phyloP scores from a whole-genome alignment of 2,888 invertebrate species.

The Drosophila sordidula region DNA sequence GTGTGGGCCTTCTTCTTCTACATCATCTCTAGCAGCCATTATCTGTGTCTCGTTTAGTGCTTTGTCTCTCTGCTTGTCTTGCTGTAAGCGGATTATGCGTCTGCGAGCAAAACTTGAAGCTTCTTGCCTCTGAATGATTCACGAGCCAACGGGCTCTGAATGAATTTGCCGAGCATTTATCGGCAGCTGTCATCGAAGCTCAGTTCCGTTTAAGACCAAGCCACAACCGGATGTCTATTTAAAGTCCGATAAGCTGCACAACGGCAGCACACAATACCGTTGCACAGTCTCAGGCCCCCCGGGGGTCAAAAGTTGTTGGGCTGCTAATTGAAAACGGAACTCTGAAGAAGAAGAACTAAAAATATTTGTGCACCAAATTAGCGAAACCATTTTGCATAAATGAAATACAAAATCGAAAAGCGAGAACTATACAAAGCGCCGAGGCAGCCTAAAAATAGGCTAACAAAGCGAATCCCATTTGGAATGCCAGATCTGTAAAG shows the following conservation, averaged over 20 bases:
- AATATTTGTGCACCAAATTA: slow-evolving; percentile 46
- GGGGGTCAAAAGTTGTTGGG: slow-evolving; percentile 35
- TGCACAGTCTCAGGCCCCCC: background rate
- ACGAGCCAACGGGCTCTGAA: slow-evolving; percentile 18
- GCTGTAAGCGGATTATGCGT: slow-evolving; percentile 47
- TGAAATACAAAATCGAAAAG: slow-evolving; percentile 33
- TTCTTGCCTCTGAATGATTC: slow-evolving; percentile 30
- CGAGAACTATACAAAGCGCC: slow-evolving; percentile 11
- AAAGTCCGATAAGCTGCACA: slow-evolving; percentile 11
- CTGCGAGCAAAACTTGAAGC: slow-evolving; percentile 26
- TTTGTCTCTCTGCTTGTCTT: slow-evolving; percentile 5
- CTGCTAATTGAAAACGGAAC: slow-evolving; percentile 60
- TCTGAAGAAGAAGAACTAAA: slow-evolving; percentile 18
- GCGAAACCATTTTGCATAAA: slow-evolving; percentile 47
- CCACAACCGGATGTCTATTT: slow-evolving; percentile 43
- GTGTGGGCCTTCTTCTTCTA: background rate
- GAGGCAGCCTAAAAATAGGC: slow-evolving; percentile 43
- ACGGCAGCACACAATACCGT: slow-evolving; percentile 11
- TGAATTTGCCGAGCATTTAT: slow-evolving; percentile 34
- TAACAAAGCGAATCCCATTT: slow-evolving; percentile 30
- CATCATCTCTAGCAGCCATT: background rate
- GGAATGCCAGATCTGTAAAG: slow-evolving; percentile 26
- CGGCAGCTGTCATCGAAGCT: slow-evolving; percentile 48
- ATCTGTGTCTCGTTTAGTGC: background rate
- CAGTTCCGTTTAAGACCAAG: slow-evolving; percentile 12